phyloP scores from a whole-genome alignment of 2,113 vertebrate genomes.

The chimpanzee (Pan troglodytes) region DNA sequence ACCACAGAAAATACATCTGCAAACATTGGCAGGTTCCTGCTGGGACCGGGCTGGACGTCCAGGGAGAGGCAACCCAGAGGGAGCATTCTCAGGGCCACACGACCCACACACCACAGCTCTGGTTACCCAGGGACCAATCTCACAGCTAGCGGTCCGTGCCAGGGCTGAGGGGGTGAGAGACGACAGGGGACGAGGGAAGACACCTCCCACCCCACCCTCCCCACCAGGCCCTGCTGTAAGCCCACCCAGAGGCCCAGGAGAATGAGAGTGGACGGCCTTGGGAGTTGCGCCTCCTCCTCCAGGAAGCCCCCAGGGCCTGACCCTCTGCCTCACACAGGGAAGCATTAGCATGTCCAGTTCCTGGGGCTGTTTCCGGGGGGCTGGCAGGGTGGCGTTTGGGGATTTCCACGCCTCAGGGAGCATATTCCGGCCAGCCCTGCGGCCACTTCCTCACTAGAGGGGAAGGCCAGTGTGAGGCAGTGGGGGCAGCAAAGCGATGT shows the following conservation, averaged over 20 bases:
- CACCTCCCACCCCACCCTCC: fast-evolving
- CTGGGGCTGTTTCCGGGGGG: background rate
- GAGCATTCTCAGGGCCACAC: fast-evolving
- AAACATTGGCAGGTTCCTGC: background rate
- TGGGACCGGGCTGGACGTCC: fast-evolving
- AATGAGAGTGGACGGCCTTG: fast-evolving
- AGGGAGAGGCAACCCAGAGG: too few species aligned
- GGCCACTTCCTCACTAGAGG: conserved; percentile 59
- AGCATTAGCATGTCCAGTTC: background rate
- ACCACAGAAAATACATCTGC: background rate
- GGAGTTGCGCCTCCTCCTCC: background rate
- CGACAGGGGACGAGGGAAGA: background rate
- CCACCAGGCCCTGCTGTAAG: fast-evolving
- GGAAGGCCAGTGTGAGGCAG: background rate
- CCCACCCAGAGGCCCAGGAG: fast-evolving
- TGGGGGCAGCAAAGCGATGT: fast-evolving
- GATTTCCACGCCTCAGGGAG: conserved; percentile 44
- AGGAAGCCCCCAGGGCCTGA: background rate
- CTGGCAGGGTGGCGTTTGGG: background rate
- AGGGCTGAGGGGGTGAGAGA: background rate
- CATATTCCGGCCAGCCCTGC: background rate
- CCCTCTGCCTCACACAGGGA: too few species aligned
- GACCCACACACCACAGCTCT: fast-evolving
- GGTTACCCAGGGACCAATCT: background rate
- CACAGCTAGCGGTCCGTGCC: fast-evolving